Percentiles rank a stretch among this genome's conserved stretches.
Conservation (phyloP, 1,140 invertebrate species). For the Vollenhovia emeryi region DNA sequence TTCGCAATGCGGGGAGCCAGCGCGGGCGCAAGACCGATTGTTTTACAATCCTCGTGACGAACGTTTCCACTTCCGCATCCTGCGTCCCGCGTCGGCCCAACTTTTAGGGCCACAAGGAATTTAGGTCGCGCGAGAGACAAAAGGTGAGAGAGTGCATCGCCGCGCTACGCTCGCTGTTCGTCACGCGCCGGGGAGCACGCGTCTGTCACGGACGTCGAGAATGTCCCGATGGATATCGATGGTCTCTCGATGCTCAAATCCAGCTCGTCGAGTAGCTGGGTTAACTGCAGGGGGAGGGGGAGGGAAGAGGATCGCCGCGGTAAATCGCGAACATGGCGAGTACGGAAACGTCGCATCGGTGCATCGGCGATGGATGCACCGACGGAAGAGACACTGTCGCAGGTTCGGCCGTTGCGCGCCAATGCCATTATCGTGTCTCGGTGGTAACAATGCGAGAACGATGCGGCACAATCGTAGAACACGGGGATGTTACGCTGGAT, state of each 20-base stretch:
- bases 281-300: slow-evolving; percentile 1
- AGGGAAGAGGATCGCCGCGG: background rate
- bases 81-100: background rate
- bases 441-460: slow-evolving; percentile 58
- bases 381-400: slow-evolving; percentile 50
- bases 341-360: slow-evolving; percentile 54
- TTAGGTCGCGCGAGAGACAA: slow-evolving; percentile 40
- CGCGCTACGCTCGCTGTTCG: slow-evolving; percentile 24
- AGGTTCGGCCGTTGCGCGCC: slow-evolving; percentile 52
- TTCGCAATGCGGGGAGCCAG: slow-evolving; percentile 19
- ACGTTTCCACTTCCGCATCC: slow-evolving; percentile 8
- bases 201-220: slow-evolving; percentile 63
- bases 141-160: slow-evolving; percentile 40
- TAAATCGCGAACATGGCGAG: slow-evolving; percentile 37
- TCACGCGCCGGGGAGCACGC: slow-evolving; percentile 44
- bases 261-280: slow-evolving; percentile 61
- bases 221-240: slow-evolving; percentile 68
- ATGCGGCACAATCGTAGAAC: slow-evolving; percentile 11
- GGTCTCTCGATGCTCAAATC: slow-evolving; percentile 69
- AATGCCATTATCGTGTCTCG: slow-evolving; percentile 52
- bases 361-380: slow-evolving; percentile 37
- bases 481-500: slow-evolving; percentile 11
- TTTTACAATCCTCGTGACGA: slow-evolving; percentile 26
- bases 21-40: background rate
- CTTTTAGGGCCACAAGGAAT: slow-evolving; percentile 35